These are phyloP conservation scores for Philypnodon macrostomus DNA, from an alignment of 2,797 vertebrate genomes.

Conservation along the genomic window DNA sequence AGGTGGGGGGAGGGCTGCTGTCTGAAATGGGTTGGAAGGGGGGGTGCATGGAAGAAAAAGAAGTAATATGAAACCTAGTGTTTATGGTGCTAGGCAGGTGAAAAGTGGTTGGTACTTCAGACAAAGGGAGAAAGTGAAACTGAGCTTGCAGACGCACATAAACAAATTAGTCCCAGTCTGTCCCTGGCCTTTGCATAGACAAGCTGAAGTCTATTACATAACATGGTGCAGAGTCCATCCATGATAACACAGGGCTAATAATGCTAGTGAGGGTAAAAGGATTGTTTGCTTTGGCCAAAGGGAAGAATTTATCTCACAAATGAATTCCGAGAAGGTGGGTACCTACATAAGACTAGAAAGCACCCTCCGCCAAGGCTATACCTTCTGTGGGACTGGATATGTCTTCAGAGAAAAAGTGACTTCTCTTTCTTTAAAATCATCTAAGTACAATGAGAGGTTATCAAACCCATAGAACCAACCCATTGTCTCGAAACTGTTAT, in stretches of 20 bases:
- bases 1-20: conserved; percentile 5
- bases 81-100: neutral
- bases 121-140: conserved; percentile 31
- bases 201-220: conserved; percentile 29
- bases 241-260: neutral
- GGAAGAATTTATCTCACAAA: neutral
- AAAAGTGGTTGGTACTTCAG: conserved; percentile 20
- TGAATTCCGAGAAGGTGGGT: no score
- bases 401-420: no score
- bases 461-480: no score
- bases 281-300: neutral
- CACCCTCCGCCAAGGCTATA: no score
- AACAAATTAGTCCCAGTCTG: conserved; percentile 46
- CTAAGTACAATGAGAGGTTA: no score
- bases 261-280: neutral
- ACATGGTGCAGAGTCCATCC: conserved; percentile 12
- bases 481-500: no score
- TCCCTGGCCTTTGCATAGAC: conserved; percentile 42
- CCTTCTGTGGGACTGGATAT: no score
- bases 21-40: neutral
- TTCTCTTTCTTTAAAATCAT: no score
- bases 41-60: conserved; percentile 23
- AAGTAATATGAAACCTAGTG: conserved; percentile 55
- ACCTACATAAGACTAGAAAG: no score
- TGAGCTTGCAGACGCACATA: conserved; percentile 25